A percentile compares a stretch with the other conserved stretches of the same genome.
Evolutionary conservation across 2,797 vertebrate genomes (phyloP).

Genomic region (Rhynchotus rufescens): DNA sequence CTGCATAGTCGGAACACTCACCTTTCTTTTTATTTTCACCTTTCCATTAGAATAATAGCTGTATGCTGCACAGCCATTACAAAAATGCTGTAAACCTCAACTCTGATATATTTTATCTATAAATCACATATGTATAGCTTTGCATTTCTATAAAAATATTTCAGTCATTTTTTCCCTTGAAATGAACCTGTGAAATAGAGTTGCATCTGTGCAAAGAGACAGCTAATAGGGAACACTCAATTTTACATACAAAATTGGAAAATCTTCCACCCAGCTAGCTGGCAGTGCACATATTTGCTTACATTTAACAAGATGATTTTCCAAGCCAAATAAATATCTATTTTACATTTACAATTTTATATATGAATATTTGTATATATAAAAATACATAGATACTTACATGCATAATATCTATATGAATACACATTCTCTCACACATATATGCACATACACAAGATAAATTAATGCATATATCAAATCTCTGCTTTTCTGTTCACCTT

Average conservation of each 20-base stretch:
- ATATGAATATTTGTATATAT: neutral
- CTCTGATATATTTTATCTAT: constrained; percentile 13
- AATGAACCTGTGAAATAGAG: constrained; percentile 56
- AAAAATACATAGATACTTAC: neutral
- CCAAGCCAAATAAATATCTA: constrained; percentile 38
- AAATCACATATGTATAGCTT: constrained; percentile 50
- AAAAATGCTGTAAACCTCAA: constrained; percentile 57
- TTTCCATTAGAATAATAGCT: constrained; percentile 64
- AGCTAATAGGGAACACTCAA: constrained; percentile 45
- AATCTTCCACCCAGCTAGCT: constrained; percentile 54
- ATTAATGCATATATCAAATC: neutral
- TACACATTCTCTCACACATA: neutral
- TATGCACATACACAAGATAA: neutral
- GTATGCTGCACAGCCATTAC: constrained; percentile 12
- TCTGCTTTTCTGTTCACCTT: constrained; percentile 64
- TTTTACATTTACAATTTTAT: constrained; percentile 46
- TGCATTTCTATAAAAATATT: constrained; percentile 57
- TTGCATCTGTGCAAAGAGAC: constrained; percentile 48
- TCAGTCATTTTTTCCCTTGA: constrained; percentile 42
- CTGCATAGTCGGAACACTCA: constrained; percentile 7
- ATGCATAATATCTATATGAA: neutral
- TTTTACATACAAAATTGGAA: constrained; percentile 61
- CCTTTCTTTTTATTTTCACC: constrained; percentile 45
- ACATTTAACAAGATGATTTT: constrained; percentile 44
- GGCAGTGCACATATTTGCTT: constrained; percentile 52